phyloP scores from a whole-genome alignment of 2,888 invertebrate species.

The Caenorhabditis auriculariae region DNA sequence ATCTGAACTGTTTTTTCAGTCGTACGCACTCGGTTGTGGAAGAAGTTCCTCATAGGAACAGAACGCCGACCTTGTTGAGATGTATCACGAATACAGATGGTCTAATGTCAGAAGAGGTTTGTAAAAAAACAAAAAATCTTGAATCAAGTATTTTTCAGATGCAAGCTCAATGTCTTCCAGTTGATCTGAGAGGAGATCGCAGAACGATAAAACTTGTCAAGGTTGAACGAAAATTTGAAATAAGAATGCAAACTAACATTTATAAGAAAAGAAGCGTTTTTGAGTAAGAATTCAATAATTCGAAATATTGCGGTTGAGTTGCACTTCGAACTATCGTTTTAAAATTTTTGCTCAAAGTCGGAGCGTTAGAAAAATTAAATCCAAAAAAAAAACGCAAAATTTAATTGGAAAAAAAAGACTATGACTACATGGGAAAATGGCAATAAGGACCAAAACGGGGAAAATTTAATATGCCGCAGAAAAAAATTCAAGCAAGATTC shows the following conservation, averaged over 20 bases:
- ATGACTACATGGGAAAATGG: too few species aligned
- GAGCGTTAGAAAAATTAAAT: too few species aligned
- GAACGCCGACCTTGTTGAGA: slow-evolving; percentile 44
- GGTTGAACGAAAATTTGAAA: slow-evolving; percentile 62
- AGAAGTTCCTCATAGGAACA: slow-evolving; percentile 29
- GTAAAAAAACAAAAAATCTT: neutral
- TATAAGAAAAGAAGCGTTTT: too few species aligned
- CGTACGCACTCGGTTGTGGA: slow-evolving; percentile 31
- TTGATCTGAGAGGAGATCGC: slow-evolving; percentile 70
- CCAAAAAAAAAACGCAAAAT: too few species aligned
- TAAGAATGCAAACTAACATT: neutral
- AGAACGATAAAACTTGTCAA: slow-evolving; percentile 71
- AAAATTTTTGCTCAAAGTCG: too few species aligned
- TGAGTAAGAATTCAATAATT: too few species aligned
- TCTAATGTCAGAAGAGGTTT: slow-evolving; percentile 65
- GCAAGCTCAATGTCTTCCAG: slow-evolving; percentile 70
- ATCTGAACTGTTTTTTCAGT: slow-evolving; percentile 1
- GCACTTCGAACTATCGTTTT: too few species aligned
- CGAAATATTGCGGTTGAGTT: too few species aligned
- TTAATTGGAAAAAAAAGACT: too few species aligned
- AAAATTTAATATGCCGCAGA: too few species aligned
- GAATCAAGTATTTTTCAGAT: slow-evolving; percentile 19
- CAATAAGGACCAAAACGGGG: too few species aligned
- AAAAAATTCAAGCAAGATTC: too few species aligned
- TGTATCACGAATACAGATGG: slow-evolving; percentile 64